phyloP scores from a whole-genome alignment of 1,140 invertebrate genomes.

The Lepidurus couesii region DNA sequence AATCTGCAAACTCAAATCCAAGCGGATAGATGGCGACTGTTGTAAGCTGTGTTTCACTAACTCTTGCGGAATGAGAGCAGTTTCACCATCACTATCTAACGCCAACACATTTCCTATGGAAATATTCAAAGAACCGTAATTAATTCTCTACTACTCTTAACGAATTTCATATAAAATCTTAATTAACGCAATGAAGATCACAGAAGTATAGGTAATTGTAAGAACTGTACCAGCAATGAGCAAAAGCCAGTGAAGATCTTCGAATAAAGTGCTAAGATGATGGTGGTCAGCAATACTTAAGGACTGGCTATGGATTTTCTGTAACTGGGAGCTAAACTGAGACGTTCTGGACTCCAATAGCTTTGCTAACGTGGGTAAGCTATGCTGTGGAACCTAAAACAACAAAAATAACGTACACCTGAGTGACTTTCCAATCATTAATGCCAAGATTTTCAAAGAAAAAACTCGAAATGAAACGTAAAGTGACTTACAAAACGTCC shows the following conservation, averaged over 20 bases:
- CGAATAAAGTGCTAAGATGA: constrained; percentile 58
- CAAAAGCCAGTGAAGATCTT: constrained; percentile 84
- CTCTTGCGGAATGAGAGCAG: constrained; percentile 65
- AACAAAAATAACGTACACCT: constrained; percentile 32
- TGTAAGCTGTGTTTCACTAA: constrained; percentile 64
- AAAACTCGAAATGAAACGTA: constrained; percentile 11
- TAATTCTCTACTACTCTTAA: background rate
- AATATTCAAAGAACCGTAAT: background rate
- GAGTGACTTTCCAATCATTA: background rate
- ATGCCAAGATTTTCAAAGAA: constrained; percentile 27
- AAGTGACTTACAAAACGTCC: constrained; percentile 46
- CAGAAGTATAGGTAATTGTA: constrained; percentile 28
- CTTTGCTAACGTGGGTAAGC: constrained; percentile 53
- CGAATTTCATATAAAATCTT: too few relatives aligned
- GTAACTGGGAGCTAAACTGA: constrained; percentile 58
- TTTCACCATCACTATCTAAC: constrained; percentile 67
- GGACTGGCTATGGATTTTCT: constrained; percentile 52
- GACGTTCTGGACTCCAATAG: constrained; percentile 59
- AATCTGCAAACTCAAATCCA: constrained; percentile 56
- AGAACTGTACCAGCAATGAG: constrained; percentile 59
- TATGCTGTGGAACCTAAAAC: constrained; percentile 49
- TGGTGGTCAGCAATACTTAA: constrained; percentile 51
- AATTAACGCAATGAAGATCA: too few relatives aligned
- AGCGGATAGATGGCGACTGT: constrained; percentile 50
- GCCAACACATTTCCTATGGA: constrained; percentile 56